These are phyloP conservation scores for Drosophila phalerata DNA, from an alignment of 2,888 invertebrate genomes.

Conservation along the genomic window DNA sequence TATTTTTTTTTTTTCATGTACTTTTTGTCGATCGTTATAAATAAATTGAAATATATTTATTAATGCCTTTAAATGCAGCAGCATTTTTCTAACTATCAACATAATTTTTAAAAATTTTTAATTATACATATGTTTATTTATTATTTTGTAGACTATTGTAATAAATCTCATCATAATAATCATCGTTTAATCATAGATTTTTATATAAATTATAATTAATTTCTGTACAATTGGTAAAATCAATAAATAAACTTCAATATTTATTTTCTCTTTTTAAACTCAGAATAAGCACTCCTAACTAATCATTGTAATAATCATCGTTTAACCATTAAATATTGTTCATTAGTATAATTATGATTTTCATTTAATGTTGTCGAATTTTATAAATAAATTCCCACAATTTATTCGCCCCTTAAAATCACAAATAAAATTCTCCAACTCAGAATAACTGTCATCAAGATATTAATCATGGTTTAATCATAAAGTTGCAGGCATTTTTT, in stretches of 20 bases:
- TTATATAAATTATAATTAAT: no score
- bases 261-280: no score
- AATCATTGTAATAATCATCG: no score
- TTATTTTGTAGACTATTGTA: no score
- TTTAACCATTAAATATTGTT: no score
- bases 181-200: no score
- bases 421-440: neutral
- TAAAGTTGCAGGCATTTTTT: conserved; percentile 29
- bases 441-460: conserved; percentile 7
- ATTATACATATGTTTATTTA: conserved; percentile 12
- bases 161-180: no score
- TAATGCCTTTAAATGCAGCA: neutral
- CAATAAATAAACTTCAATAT: no score
- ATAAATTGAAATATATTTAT: conserved; percentile 14
- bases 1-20: neutral
- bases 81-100: neutral
- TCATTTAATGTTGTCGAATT: no score
- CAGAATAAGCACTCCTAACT: no score
- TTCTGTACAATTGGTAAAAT: no score
- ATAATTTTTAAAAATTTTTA: neutral
- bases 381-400: neutral
- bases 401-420: neutral
- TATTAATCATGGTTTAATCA: conserved; percentile 5
- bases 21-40: neutral
- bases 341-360: no score